A percentile compares a stretch with the other conserved stretches of the same genome.
Conservation (phyloP, 2,888 invertebrate genomes). For the Amiota minor region DNA sequence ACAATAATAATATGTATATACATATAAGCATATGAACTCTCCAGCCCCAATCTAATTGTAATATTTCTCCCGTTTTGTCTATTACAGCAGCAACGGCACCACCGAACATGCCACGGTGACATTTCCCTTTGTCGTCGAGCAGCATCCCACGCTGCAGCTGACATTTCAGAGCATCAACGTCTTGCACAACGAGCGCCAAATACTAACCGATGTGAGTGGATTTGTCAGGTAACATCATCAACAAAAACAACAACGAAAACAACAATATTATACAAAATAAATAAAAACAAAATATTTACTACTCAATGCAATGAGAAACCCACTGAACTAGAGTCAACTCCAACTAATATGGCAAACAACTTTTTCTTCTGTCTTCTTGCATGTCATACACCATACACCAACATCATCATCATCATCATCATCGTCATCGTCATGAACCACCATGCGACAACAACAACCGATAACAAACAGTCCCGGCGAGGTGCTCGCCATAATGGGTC, state of each 20-base stretch:
- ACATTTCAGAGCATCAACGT: conserved; percentile 80
- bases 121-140: conserved; percentile 76
- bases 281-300: conserved; percentile 23
- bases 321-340: conserved; percentile 46
- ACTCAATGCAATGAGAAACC: conserved; percentile 34
- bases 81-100: not conserved
- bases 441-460: not conserved
- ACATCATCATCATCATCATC: no score
- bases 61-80: not conserved
- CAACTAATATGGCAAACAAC: conserved; percentile 39
- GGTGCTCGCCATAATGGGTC: conserved; percentile 87
- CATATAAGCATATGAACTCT: not conserved
- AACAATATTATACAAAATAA: conserved; percentile 31
- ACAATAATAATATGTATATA: not conserved
- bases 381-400: conserved; percentile 9
- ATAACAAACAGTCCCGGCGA: conserved; percentile 79
- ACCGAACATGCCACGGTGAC: conserved; percentile 76
- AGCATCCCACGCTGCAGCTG: conserved; percentile 78
- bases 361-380: not conserved
- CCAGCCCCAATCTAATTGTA: not conserved
- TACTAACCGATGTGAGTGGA: conserved; percentile 83
- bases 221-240: conserved; percentile 75
- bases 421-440: no score
- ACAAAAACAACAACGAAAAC: conserved; percentile 19
- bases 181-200: conserved; percentile 75